These are phyloP conservation scores for Stylophora pistillata DNA, from an alignment of 64 coral and sea anemone species.

Conservation along the genomic window DNA sequence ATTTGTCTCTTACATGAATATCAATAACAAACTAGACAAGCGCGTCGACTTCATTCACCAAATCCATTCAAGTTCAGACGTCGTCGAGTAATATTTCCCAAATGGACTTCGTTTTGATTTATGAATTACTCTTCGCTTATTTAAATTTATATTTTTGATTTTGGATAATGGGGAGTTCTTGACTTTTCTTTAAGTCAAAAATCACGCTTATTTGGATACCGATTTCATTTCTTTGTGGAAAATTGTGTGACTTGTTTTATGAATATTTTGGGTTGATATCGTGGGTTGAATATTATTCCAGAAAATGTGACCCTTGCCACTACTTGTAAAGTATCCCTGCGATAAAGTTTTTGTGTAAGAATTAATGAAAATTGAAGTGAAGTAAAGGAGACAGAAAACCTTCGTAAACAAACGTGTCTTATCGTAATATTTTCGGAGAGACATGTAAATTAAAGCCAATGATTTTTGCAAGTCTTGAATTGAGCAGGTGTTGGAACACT, in stretches of 20 bases:
- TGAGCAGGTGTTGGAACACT: not conserved
- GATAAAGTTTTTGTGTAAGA: not conserved
- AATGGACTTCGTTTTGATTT: not conserved
- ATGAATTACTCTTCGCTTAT: not conserved
- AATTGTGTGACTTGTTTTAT: constrained; percentile 23
- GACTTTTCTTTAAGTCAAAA: constrained; percentile 25
- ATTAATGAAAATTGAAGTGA: not conserved
- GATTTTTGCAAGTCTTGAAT: not conserved
- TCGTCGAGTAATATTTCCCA: not conserved
- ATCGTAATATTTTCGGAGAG: not conserved
- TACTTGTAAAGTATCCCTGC: constrained; percentile 1
- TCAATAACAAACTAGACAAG: not conserved
- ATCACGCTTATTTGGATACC: not conserved
- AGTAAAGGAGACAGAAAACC: not conserved
- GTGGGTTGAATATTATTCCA: not conserved
- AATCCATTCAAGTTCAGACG: not conserved
- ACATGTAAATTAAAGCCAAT: constrained; percentile 9
- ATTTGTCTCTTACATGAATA: not conserved
- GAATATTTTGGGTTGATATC: not conserved
- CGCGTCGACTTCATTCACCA: not conserved
- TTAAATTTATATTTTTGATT: not conserved
- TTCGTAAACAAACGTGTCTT: constrained; percentile 21
- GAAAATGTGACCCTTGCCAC: too few relatives aligned
- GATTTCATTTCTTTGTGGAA: not conserved
- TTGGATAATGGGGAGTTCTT: not conserved